Evolutionary conservation across 2,113 vertebrate genomes (phyloP).

Genomic region (Oriolus oriolus): DNA sequence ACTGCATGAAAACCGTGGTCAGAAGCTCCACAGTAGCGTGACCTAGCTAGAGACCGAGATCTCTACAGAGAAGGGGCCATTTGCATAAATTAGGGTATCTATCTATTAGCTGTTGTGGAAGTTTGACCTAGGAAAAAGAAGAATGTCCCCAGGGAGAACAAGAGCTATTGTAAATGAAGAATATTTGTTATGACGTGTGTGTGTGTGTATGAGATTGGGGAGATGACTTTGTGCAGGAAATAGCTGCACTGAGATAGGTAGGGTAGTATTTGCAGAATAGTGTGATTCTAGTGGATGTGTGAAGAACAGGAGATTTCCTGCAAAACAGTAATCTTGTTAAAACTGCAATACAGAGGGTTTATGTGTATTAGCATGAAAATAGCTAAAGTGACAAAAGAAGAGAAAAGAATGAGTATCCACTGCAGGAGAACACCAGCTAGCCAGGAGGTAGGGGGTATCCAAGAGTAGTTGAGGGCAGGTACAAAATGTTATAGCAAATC

Average conservation of each 20-base stretch:
- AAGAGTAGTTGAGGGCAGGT: not conserved
- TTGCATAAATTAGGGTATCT: not conserved
- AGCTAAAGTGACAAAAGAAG: not conserved
- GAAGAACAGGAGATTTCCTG: not conserved
- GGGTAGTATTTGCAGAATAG: not conserved
- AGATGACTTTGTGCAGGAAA: not conserved
- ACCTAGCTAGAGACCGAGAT: not conserved
- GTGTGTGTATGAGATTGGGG: not conserved
- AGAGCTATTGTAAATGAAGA: not conserved
- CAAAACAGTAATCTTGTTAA: not conserved
- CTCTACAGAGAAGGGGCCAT: not conserved
- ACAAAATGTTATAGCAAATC: not conserved
- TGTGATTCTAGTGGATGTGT: not conserved
- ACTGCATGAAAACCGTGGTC: not conserved
- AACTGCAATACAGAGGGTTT: not conserved
- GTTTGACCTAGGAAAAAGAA: not conserved
- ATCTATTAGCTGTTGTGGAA: not conserved
- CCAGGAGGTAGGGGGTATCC: not conserved
- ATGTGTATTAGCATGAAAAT: not conserved
- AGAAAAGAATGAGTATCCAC: not conserved
- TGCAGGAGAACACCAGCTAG: not conserved
- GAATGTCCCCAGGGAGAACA: not conserved
- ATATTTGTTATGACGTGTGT: not conserved
- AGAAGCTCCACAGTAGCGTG: not conserved
- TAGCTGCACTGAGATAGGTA: not conserved